phyloP scores from a whole-genome alignment of 2,888 invertebrate genomes.

The Orgyia antiqua region DNA sequence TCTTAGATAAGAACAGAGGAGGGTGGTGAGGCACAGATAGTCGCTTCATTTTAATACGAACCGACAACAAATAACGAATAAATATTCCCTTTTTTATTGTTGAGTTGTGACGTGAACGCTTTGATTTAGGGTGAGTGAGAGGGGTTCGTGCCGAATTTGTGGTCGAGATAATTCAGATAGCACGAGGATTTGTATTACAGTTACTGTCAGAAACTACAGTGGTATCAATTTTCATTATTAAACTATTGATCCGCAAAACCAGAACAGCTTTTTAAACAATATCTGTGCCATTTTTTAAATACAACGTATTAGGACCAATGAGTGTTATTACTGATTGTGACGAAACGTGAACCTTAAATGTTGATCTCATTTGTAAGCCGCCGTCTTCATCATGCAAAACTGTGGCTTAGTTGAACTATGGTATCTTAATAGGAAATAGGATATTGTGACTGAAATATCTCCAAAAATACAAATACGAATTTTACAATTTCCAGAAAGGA shows the following conservation, averaged over 20 bases:
- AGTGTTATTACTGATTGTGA: too few relatives aligned
- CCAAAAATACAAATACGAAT: too few relatives aligned
- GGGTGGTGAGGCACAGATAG: constrained; percentile 71
- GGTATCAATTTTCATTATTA: constrained; percentile 61
- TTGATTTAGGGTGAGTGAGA: constrained; percentile 68
- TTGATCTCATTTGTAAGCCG: too few relatives aligned
- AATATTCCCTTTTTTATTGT: constrained; percentile 72
- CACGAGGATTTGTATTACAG: constrained; percentile 60
- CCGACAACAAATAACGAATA: constrained; percentile 76
- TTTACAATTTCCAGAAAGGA: too few relatives aligned
- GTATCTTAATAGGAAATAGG: too few relatives aligned
- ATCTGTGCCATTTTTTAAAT: too few relatives aligned
- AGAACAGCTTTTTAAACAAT: too few relatives aligned
- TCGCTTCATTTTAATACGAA: constrained; percentile 74
- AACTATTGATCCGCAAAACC: constrained; percentile 39
- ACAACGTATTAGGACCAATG: too few relatives aligned
- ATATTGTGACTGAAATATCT: too few relatives aligned
- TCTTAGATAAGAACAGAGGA: constrained; percentile 65
- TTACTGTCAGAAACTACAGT: constrained; percentile 48
- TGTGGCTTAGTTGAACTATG: too few relatives aligned
- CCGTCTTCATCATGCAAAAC: too few relatives aligned
- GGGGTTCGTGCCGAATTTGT: constrained; percentile 65
- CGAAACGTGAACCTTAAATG: too few relatives aligned
- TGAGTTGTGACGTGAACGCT: constrained; percentile 63
- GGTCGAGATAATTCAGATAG: constrained; percentile 63